Evolutionary conservation across 2,113 vertebrate genomes (phyloP).

Genomic region (Poeciliopsis turrubarensis): DNA sequence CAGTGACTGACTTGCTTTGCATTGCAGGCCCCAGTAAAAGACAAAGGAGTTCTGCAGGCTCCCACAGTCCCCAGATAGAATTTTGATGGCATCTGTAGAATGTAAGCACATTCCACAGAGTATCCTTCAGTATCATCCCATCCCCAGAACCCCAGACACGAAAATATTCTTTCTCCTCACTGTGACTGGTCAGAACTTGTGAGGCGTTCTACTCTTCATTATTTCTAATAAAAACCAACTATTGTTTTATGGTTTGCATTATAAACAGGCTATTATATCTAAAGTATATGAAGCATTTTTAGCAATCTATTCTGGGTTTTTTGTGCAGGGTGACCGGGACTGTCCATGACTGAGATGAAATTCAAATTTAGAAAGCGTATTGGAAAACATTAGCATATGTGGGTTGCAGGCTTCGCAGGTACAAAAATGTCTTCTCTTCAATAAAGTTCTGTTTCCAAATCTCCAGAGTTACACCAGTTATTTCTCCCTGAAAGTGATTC

Average conservation of each 20-base stretch:
- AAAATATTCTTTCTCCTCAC: neutral
- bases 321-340: neutral
- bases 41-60: neutral
- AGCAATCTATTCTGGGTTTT: too few relatives aligned
- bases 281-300: too few relatives aligned
- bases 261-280: neutral
- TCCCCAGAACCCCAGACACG: neutral
- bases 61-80: neutral
- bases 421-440: constrained; percentile 7
- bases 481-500: constrained; percentile 29
- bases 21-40: neutral
- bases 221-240: neutral
- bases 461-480: constrained; percentile 8
- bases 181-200: neutral
- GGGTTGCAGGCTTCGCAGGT: constrained; percentile 10
- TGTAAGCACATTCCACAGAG: neutral
- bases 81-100: neutral
- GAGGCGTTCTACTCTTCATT: too few relatives aligned
- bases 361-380: constrained; percentile 4
- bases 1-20: too few relatives aligned
- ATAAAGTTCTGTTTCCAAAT: constrained; percentile 8
- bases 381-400: constrained; percentile 7
- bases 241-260: neutral
- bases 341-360: constrained; percentile 15
- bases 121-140: neutral